A percentile compares a stretch with the other conserved stretches of the same genome.
phyloP scores from a whole-genome alignment of 2,888 invertebrate species.

The Prosopocoilus inquinatus region DNA sequence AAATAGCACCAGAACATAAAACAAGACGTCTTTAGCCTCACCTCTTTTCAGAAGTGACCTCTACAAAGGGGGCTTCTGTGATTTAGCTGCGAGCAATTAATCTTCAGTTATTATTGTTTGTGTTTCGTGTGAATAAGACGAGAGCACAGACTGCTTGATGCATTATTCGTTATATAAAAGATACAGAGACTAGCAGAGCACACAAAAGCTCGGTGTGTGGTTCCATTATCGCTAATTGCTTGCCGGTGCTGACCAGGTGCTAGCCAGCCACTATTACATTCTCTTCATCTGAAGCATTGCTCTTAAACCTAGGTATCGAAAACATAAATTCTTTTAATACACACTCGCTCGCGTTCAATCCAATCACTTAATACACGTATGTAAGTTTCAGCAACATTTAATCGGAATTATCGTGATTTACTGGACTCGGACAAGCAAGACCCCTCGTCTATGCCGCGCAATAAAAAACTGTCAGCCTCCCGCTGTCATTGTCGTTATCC shows the following conservation, averaged over 20 bases:
- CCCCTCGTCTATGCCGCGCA: conserved; percentile 12
- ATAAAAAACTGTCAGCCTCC: conserved; percentile 20
- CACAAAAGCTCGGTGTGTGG: conserved; percentile 21
- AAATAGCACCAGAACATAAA: conserved; percentile 10
- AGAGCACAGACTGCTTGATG: background rate
- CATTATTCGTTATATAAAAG: conserved; percentile 5
- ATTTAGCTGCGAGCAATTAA: conserved; percentile 12
- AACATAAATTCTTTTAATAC: background rate
- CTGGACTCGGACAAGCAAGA: conserved; percentile 15
- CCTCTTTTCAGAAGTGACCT: conserved; percentile 9
- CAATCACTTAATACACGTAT: conserved; percentile 14
- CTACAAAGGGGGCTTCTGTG: conserved; percentile 3
- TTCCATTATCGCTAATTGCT: conserved; percentile 21
- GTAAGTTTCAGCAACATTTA: conserved; percentile 22
- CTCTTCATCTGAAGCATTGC: too few species aligned
- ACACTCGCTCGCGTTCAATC: background rate
- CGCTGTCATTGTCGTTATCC: conserved; percentile 16
- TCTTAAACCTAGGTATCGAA: too few species aligned
- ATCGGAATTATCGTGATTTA: conserved; percentile 17
- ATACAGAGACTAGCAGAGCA: conserved; percentile 6
- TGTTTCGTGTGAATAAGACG: background rate
- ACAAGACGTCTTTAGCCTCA: conserved; percentile 18
- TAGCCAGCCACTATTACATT: background rate
- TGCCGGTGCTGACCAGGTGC: conserved; percentile 21
- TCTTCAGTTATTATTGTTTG: conserved; percentile 1